These are phyloP conservation scores for Tachysurus fulvidraco DNA, from an alignment of 2,113 vertebrate species.

Conservation along the genomic window DNA sequence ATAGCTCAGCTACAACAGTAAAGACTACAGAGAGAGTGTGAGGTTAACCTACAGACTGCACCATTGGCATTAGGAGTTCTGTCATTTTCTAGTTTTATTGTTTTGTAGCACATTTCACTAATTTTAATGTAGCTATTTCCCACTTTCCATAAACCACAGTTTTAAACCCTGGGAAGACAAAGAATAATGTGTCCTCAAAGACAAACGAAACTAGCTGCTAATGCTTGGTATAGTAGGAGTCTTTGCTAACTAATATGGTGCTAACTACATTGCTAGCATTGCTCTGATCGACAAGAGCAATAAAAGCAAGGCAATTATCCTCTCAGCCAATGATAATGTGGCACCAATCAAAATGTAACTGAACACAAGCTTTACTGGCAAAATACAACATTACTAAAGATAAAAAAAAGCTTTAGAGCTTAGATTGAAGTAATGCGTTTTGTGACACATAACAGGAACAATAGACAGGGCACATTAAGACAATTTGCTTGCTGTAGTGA, in stretches of 20 bases:
- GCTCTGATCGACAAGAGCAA: background rate
- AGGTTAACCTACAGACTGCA: background rate
- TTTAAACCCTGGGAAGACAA: background rate
- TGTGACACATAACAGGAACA: background rate
- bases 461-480: background rate
- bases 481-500: background rate
- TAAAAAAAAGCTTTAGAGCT: background rate
- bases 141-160: background rate
- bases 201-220: background rate
- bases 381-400: background rate
- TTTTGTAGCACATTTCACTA: background rate
- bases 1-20: background rate
- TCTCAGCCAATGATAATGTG: background rate
- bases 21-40: background rate
- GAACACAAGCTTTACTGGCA: background rate
- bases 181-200: background rate
- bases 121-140: background rate
- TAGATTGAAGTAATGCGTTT: background rate
- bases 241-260: background rate
- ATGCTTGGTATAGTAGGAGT: background rate
- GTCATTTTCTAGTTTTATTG: background rate
- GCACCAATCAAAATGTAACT: background rate
- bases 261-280: background rate
- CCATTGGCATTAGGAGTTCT: background rate
- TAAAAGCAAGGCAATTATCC: background rate